Evolutionary conservation across 2,888 invertebrate species (phyloP).

Genomic region (Drosophila melanosoma): DNA sequence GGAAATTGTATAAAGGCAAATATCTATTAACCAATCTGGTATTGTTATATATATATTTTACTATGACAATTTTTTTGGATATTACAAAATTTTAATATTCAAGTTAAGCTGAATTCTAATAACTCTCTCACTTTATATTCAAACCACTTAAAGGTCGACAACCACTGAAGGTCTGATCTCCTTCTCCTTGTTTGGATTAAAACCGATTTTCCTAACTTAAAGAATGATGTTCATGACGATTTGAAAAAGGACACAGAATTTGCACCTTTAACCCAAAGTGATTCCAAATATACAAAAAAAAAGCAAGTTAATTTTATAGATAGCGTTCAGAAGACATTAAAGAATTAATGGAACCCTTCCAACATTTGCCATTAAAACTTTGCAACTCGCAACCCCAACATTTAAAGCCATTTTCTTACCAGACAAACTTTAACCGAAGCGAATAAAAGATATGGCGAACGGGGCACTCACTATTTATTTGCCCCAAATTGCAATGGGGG

Average conservation of each 20-base stretch:
- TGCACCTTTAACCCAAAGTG: not conserved
- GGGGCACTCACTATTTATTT: slow-evolving; percentile 64
- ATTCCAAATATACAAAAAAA: not conserved
- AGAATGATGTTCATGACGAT: too few species aligned
- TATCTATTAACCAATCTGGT: slow-evolving; percentile 1
- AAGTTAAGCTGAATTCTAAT: not conserved
- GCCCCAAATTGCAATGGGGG: slow-evolving; percentile 64
- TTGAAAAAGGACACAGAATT: too few species aligned
- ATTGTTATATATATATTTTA: not conserved
- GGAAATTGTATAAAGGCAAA: not conserved
- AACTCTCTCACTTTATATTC: not conserved
- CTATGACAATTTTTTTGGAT: not conserved
- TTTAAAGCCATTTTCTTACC: slow-evolving; percentile 51
- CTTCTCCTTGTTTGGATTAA: too few species aligned
- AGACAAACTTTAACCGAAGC: slow-evolving; percentile 54
- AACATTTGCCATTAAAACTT: not conserved
- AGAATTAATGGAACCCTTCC: slow-evolving; percentile 30
- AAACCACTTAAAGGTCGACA: not conserved
- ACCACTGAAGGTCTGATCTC: too few species aligned
- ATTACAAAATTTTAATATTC: not conserved
- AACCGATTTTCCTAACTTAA: too few species aligned
- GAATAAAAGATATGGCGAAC: slow-evolving; percentile 44
- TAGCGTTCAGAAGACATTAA: not conserved
- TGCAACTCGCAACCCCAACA: slow-evolving; percentile 18
- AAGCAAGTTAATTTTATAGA: not conserved